A percentile compares a stretch with the other conserved stretches of the same genome.
These are phyloP conservation scores for Thera obeliscata DNA, from an alignment of 2,888 invertebrate genomes.

Conservation along the genomic window DNA sequence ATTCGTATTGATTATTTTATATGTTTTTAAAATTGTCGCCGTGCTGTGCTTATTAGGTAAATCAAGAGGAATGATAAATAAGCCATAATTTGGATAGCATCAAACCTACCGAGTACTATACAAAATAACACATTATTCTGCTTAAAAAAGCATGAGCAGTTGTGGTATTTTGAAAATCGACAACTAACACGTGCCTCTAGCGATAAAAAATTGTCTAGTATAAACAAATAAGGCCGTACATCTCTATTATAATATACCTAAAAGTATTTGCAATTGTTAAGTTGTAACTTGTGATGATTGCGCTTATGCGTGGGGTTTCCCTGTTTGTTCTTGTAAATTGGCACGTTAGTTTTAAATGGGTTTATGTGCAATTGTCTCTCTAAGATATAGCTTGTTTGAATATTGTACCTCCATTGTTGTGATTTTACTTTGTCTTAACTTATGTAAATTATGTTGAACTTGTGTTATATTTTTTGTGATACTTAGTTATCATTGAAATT, in stretches of 20 bases:
- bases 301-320: slow-evolving; percentile 42
- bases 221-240: background rate
- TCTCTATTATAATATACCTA: background rate
- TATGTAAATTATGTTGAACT: background rate
- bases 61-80: too few species aligned
- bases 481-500: too few species aligned
- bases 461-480: background rate
- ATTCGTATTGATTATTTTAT: too few species aligned
- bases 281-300: slow-evolving; percentile 25
- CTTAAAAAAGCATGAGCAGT: too few species aligned
- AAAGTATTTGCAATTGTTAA: slow-evolving; percentile 13
- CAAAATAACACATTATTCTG: too few species aligned
- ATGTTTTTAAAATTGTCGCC: too few species aligned
- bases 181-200: background rate
- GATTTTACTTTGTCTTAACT: background rate
- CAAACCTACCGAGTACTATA: too few species aligned
- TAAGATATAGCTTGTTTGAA: slow-evolving; percentile 1
- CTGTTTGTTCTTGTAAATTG: slow-evolving; percentile 11
- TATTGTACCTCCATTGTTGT: background rate
- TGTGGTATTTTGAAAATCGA: too few species aligned
- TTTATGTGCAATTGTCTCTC: slow-evolving; percentile 13
- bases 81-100: too few species aligned
- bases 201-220: background rate
- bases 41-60: too few species aligned
- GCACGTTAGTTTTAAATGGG: background rate